These are phyloP conservation scores for Tragelaphus strepsiceros DNA, from an alignment of 2,113 vertebrate genomes.

Conservation along the genomic window DNA sequence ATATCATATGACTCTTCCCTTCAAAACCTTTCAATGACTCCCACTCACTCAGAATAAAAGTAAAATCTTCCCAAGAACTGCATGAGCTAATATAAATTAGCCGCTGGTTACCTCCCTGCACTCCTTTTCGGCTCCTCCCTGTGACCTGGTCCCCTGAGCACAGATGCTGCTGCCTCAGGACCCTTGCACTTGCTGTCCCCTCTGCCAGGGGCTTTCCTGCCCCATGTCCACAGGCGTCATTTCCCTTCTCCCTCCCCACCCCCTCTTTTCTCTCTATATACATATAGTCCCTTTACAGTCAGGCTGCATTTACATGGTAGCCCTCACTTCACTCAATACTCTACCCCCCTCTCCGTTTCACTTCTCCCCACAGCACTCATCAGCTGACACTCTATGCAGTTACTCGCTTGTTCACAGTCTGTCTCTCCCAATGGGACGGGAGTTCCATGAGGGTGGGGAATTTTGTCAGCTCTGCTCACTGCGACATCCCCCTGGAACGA, in stretches of 20 bases:
- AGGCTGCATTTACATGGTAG: background rate
- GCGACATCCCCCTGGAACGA: no score
- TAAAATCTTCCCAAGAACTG: background rate
- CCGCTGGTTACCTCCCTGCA: background rate
- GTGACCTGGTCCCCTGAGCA: background rate
- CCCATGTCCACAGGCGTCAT: background rate
- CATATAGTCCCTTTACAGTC: background rate
- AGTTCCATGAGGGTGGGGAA: background rate
- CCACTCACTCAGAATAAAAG: background rate
- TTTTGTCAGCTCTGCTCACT: background rate
- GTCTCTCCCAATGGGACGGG: background rate
- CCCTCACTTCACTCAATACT: background rate
- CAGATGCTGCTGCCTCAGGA: background rate
- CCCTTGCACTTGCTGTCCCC: background rate
- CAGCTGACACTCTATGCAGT: accelerated
- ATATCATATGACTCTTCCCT: no score
- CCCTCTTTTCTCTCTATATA: background rate
- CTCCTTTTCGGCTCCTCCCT: background rate
- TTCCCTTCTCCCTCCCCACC: background rate
- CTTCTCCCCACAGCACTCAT: background rate
- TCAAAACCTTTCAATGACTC: background rate
- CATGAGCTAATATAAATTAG: accelerated
- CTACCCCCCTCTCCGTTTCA: background rate
- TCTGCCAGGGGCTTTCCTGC: background rate
- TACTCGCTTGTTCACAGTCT: background rate